phyloP scores from a whole-genome alignment of 64 coral and sea anemone genomes.

The Montipora cactus region DNA sequence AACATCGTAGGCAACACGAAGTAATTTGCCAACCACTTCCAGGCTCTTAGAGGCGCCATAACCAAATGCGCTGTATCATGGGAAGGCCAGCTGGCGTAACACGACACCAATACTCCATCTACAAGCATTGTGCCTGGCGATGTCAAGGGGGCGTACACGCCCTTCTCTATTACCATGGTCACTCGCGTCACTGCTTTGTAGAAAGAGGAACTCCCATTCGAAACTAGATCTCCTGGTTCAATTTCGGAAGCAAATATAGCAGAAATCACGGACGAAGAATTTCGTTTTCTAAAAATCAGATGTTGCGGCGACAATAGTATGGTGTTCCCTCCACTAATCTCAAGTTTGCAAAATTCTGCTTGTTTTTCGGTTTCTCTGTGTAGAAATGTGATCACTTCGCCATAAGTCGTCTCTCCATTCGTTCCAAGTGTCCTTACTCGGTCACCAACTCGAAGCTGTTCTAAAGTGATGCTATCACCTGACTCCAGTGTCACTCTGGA shows the following conservation, averaged over 20 bases:
- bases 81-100: constrained; percentile 89
- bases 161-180: constrained; percentile 53
- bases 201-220: background rate
- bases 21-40: background rate
- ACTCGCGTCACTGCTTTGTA: constrained; percentile 23
- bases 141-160: constrained; percentile 92
- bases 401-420: constrained; percentile 31
- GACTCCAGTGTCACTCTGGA: constrained; percentile 29
- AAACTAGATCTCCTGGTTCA: constrained; percentile 38
- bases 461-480: constrained; percentile 39
- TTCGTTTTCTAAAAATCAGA: constrained; percentile 49
- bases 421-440: constrained; percentile 58
- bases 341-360: constrained; percentile 40
- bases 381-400: constrained; percentile 74
- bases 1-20: background rate
- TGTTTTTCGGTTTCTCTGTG: constrained; percentile 6
- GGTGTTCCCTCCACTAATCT: background rate
- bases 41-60: constrained; percentile 83
- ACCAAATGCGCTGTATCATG: constrained; percentile 73
- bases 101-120: constrained; percentile 84
- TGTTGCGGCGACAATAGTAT: constrained; percentile 61
- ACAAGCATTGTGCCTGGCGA: constrained; percentile 83
- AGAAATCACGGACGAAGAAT: background rate
- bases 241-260: constrained; percentile 63
- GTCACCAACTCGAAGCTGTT: constrained; percentile 53